Conservation (phyloP, 2,888 invertebrate species). For the Atethmia centrago region DNA sequence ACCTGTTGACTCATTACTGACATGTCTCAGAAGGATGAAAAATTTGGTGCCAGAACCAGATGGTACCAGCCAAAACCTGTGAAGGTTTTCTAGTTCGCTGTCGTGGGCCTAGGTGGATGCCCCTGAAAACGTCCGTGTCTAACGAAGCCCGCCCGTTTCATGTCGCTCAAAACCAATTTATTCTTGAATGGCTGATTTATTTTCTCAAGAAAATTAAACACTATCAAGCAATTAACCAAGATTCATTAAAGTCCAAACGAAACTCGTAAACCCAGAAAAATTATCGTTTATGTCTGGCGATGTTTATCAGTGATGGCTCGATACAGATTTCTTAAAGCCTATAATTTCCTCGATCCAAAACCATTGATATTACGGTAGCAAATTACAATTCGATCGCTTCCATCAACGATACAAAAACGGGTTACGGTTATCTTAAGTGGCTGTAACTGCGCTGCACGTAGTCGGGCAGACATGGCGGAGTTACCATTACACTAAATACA, state of each 20-base stretch:
- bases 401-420: conserved; percentile 57
- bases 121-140: background rate
- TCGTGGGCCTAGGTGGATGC: no score
- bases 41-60: no score
- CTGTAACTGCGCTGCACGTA: conserved; percentile 48
- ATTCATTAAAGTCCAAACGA: conserved; percentile 16
- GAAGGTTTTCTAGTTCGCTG: background rate
- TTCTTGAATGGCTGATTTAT: background rate
- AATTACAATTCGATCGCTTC: conserved; percentile 65
- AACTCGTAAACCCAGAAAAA: conserved; percentile 16
- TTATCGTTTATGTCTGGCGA: conserved; percentile 3
- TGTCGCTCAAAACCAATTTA: background rate
- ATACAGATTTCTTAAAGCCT: conserved; percentile 48
- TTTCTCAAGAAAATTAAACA: conserved; percentile 11
- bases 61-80: background rate
- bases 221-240: background rate
- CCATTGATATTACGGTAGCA: conserved; percentile 68
- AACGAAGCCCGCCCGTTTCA: background rate
- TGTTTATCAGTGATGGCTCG: conserved; percentile 46
- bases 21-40: background rate
- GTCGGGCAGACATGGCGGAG: conserved; percentile 37
- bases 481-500: conserved; percentile 58
- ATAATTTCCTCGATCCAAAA: conserved; percentile 58
- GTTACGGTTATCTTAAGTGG: conserved; percentile 66
- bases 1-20: conserved; percentile 20